Conservation (phyloP, 2,113 vertebrate genomes). For the Oncorhynchus mykiss region DNA sequence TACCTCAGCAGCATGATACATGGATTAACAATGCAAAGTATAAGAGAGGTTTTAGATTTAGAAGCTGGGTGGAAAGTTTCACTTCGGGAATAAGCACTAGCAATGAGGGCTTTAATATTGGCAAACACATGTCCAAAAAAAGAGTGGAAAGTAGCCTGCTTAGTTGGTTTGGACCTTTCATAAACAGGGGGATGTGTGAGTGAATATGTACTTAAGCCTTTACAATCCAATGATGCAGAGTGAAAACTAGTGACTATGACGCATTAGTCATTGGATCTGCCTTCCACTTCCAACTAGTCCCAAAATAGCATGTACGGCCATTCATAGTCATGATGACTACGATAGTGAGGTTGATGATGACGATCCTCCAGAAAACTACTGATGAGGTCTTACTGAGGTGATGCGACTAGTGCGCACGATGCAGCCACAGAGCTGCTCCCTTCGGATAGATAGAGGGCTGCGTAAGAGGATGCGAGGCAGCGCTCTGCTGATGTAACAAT, state of each 20-base stretch:
- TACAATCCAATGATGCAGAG: background rate
- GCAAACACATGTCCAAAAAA: too few species aligned
- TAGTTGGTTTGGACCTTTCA: too few species aligned
- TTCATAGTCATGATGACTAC: constrained; percentile 42
- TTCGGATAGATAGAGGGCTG: constrained; percentile 25
- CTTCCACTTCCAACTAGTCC: background rate
- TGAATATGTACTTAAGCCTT: background rate
- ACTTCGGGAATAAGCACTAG: background rate
- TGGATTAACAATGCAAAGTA: too few species aligned
- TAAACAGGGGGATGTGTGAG: too few species aligned
- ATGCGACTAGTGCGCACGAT: constrained; percentile 14
- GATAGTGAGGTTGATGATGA: constrained; percentile 39
- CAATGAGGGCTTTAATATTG: too few species aligned
- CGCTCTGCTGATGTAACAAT: constrained; percentile 31
- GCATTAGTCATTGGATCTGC: constrained; percentile 3
- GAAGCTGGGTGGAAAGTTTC: background rate
- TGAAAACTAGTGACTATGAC: constrained; percentile 8
- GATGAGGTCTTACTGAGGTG: constrained; percentile 30
- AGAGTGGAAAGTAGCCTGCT: too few species aligned
- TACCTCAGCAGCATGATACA: too few species aligned
- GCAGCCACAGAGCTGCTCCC: constrained; percentile 26
- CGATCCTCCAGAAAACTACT: constrained; percentile 24
- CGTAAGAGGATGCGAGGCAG: constrained; percentile 21
- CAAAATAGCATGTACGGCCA: constrained; percentile 3
- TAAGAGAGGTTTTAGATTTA: too few species aligned